These are phyloP conservation scores for Allophyes oxyacanthae DNA, from an alignment of 2,888 invertebrate genomes.

Conservation along the genomic window DNA sequence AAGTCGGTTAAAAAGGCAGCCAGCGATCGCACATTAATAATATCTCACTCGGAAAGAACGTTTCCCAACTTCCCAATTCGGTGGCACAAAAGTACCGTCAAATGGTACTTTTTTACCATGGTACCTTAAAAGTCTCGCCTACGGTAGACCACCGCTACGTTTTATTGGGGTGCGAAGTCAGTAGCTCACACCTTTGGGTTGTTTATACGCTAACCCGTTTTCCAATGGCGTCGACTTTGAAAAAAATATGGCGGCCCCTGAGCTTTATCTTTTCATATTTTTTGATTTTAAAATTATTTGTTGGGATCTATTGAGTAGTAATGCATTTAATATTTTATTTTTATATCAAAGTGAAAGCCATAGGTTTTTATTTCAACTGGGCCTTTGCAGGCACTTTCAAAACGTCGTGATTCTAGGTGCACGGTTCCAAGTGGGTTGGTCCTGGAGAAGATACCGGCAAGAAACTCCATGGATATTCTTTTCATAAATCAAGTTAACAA, in stretches of 20 bases:
- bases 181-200: constrained; percentile 71
- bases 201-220: constrained; percentile 39
- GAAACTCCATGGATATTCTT: too few species aligned
- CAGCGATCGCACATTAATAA: background rate
- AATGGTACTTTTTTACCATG: constrained; percentile 44
- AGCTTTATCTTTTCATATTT: background rate
- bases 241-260: constrained; percentile 4
- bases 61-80: constrained; percentile 4
- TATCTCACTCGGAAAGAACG: background rate
- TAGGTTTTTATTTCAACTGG: too few species aligned
- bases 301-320: constrained; percentile 4
- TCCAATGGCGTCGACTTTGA: constrained; percentile 31
- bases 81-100: constrained; percentile 31
- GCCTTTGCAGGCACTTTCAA: too few species aligned
- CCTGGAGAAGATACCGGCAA: too few species aligned
- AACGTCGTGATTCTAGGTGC: too few species aligned
- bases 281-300: background rate
- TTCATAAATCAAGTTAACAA: too few species aligned
- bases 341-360: too few species aligned
- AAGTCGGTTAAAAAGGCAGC: too few species aligned
- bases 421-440: too few species aligned
- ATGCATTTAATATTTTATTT: too few species aligned
- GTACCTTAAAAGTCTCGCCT: constrained; percentile 29
- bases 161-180: constrained; percentile 74
- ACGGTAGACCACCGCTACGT: constrained; percentile 70